These are phyloP conservation scores for Hemiprocne comata DNA, from an alignment of 2,113 vertebrate species.

Conservation along the genomic window DNA sequence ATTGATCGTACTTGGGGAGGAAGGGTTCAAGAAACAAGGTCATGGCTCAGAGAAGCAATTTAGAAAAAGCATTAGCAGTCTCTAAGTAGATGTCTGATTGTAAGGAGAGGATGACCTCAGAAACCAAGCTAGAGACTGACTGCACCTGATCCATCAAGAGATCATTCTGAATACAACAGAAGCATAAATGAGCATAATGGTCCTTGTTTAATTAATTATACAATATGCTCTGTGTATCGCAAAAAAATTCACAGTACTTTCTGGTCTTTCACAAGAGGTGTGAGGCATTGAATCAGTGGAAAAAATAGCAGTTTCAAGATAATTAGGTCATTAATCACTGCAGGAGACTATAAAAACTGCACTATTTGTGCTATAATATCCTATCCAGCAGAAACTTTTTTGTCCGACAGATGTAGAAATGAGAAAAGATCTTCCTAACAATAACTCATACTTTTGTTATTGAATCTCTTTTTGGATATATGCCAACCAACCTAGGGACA, in stretches of 20 bases:
- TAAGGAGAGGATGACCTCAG: neutral
- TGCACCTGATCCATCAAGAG: neutral
- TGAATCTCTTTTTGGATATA: conserved; percentile 14
- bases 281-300: neutral
- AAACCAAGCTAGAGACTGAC: neutral
- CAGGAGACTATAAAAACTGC: neutral
- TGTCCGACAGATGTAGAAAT: neutral
- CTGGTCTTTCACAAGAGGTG: neutral
- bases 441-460: conserved; percentile 15
- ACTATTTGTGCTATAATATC: neutral
- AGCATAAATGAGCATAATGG: neutral
- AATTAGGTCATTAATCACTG: neutral
- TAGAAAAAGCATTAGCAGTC: neutral
- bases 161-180: neutral
- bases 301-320: neutral
- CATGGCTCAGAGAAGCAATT: neutral
- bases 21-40: neutral
- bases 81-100: neutral
- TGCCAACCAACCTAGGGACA: neutral
- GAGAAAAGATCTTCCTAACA: neutral
- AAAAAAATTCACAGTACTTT: neutral
- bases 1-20: neutral
- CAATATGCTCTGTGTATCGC: neutral
- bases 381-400: neutral
- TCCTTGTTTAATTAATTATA: conserved; percentile 2